These are phyloP conservation scores for Periphyllus acericola DNA, from an alignment of 2,888 invertebrate species.

Conservation along the genomic window DNA sequence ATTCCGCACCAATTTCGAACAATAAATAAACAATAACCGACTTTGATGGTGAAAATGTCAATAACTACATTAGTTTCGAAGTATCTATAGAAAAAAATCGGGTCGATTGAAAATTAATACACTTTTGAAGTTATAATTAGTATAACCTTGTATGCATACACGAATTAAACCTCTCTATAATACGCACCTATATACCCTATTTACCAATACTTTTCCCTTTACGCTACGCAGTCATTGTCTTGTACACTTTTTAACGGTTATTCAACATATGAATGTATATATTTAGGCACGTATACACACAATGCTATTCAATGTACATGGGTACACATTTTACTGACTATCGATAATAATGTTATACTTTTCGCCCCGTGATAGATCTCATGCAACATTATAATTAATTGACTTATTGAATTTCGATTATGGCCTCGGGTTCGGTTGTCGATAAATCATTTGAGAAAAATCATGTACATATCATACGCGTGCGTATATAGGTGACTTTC, in stretches of 20 bases:
- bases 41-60: no score
- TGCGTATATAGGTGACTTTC: conserved; percentile 17
- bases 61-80: no score
- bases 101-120: background rate
- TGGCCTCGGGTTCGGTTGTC: conserved; percentile 18
- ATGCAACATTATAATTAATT: conserved; percentile 1
- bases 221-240: background rate
- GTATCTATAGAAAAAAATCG: background rate
- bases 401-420: conserved; percentile 21
- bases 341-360: background rate
- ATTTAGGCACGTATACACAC: background rate
- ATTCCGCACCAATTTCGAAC: no score
- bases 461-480: background rate
- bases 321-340: background rate
- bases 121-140: background rate
- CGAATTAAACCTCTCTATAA: background rate
- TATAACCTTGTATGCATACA: background rate
- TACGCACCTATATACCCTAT: background rate
- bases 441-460: conserved; percentile 33
- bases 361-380: background rate
- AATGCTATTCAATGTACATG: background rate
- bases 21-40: no score
- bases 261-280: background rate
- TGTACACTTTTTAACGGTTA: background rate
- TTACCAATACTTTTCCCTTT: background rate